phyloP scores from a whole-genome alignment of 2,113 vertebrate genomes.

The Thunnus maccoyii region DNA sequence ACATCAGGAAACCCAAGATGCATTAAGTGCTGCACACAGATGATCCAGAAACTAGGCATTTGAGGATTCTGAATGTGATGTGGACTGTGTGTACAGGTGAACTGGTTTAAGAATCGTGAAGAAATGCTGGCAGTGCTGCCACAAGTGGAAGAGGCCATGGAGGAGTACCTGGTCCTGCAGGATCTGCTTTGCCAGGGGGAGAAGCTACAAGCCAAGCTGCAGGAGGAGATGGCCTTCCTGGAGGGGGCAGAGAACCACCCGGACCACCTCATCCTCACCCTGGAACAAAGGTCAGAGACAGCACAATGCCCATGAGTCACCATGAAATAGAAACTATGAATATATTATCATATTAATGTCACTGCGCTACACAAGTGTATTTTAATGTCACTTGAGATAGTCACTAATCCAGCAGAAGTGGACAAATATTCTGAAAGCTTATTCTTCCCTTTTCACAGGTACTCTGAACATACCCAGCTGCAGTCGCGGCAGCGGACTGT shows the following conservation, averaged over 20 bases:
- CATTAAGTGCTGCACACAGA: neutral
- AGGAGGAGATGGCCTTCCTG: slow-evolving; percentile 94
- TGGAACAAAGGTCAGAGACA: slow-evolving; percentile 91
- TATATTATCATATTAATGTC: no score
- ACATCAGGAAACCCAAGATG: neutral
- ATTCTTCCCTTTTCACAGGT: slow-evolving; percentile 80
- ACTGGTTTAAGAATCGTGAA: slow-evolving; percentile 99
- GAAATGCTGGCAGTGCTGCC: slow-evolving; percentile 96
- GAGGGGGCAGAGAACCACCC: slow-evolving; percentile 92
- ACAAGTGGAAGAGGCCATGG: slow-evolving; percentile 92
- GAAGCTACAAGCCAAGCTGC: slow-evolving; percentile 91
- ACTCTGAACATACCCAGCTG: slow-evolving; percentile 96
- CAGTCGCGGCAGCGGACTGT: slow-evolving; percentile 95
- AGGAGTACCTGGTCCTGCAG: slow-evolving; percentile 93
- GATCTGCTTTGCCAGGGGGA: slow-evolving; percentile 93
- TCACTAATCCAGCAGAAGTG: no score
- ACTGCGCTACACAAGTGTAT: no score
- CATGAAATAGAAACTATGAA: neutral
- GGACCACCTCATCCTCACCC: slow-evolving; percentile 92
- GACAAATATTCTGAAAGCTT: neutral
- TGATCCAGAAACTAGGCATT: neutral
- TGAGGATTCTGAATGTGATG: neutral
- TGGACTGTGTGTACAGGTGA: slow-evolving; percentile 86
- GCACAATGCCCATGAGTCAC: neutral
- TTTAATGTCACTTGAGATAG: no score